Percentiles rank a stretch among this genome's conserved stretches.
Evolutionary conservation across 2,888 invertebrate species (phyloP).

Genomic region (Meghimatium bilineatum): DNA sequence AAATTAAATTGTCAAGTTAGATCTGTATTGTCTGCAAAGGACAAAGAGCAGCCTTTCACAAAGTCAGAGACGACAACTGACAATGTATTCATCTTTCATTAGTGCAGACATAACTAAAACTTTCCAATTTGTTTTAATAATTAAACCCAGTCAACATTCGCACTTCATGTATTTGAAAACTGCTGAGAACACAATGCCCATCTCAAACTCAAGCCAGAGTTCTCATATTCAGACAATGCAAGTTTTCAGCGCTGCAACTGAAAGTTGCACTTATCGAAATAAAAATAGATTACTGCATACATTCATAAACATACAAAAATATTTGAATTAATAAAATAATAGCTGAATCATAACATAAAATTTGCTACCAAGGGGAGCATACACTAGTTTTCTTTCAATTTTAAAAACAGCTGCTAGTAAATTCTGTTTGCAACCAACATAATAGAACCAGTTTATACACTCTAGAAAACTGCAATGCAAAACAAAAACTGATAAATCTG

Average conservation of each 20-base stretch:
- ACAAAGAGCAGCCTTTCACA: background rate
- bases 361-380: slow-evolving; percentile 15
- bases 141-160: background rate
- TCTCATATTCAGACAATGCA: background rate
- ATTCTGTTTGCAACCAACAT: too few relatives aligned
- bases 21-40: background rate
- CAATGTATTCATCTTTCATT: background rate
- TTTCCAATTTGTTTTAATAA: background rate
- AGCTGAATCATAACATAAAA: slow-evolving; percentile 1
- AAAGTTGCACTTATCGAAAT: background rate
- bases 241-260: background rate
- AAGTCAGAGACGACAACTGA: background rate
- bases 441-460: too few relatives aligned
- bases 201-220: background rate
- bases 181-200: background rate
- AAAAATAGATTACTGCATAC: background rate
- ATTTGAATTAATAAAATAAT: too few relatives aligned
- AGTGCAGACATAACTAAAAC: background rate
- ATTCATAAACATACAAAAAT: slow-evolving; percentile 1
- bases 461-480: too few relatives aligned
- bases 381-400: too few relatives aligned
- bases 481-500: too few relatives aligned
- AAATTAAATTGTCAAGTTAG: background rate
- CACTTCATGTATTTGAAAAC: too few relatives aligned
- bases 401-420: too few relatives aligned